These are phyloP conservation scores for Anseranas semipalmata DNA, from an alignment of 2,113 vertebrate species.

Conservation along the genomic window DNA sequence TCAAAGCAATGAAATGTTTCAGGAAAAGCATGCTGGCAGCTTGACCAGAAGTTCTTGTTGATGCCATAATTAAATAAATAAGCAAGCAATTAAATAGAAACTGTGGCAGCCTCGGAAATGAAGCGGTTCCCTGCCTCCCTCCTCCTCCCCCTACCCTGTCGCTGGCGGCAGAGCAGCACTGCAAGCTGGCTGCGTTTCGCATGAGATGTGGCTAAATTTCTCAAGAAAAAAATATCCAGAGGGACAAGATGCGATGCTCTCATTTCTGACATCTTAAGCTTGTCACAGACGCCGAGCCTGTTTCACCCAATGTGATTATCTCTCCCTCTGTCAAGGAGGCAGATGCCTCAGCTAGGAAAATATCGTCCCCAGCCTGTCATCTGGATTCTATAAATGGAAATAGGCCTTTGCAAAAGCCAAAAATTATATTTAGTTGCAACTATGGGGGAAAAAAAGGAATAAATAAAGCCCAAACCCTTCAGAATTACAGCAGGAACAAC, in stretches of 20 bases:
- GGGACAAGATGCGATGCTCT: not conserved
- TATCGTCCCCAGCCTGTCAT: conserved; percentile 50
- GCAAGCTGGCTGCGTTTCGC: not conserved
- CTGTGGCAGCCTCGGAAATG: not conserved
- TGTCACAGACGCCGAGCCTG: conserved; percentile 3
- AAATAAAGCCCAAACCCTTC: not conserved
- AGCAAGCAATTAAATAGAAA: not conserved
- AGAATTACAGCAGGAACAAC: not conserved
- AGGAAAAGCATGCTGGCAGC: not conserved
- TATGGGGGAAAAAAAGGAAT: not conserved
- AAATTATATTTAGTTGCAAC: conserved; percentile 46
- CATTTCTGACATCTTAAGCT: conserved; percentile 27
- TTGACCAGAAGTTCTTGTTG: not conserved
- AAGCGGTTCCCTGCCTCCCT: not conserved
- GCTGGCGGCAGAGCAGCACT: not conserved
- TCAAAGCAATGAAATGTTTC: not conserved
- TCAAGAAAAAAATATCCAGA: not conserved
- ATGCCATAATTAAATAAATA: not conserved
- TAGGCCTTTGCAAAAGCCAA: conserved; percentile 12
- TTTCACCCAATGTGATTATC: conserved; percentile 32
- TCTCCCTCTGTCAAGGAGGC: conserved; percentile 49
- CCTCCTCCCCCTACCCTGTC: not conserved
- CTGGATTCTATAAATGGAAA: conserved; percentile 62
- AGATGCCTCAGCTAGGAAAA: conserved; percentile 47
- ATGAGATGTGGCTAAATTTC: conserved; percentile 1